These are phyloP conservation scores for Galerucella nymphaeae DNA, from an alignment of 2,888 invertebrate species.

Conservation along the genomic window DNA sequence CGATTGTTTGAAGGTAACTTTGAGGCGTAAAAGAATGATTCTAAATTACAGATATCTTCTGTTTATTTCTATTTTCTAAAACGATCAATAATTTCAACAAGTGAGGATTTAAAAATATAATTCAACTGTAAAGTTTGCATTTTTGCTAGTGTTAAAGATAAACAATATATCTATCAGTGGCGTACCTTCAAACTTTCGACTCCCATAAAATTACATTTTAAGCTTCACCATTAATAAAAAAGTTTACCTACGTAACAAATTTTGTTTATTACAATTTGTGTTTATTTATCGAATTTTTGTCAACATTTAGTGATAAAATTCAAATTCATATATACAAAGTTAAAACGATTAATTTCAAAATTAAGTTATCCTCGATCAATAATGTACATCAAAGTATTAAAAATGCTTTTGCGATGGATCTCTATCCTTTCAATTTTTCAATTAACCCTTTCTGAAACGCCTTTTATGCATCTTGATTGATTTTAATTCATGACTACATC, in stretches of 20 bases:
- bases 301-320: too few relatives aligned
- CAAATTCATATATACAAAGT: too few relatives aligned
- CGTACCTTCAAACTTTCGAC: too few relatives aligned
- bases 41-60: not conserved
- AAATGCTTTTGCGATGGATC: constrained; percentile 48
- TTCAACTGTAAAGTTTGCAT: too few relatives aligned
- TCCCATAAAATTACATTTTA: too few relatives aligned
- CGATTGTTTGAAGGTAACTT: not conserved
- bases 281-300: too few relatives aligned
- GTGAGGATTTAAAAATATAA: not conserved
- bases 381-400: constrained; percentile 40
- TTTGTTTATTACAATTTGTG: too few relatives aligned
- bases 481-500: not conserved
- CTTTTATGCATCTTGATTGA: constrained; percentile 12
- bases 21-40: not conserved
- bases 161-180: too few relatives aligned
- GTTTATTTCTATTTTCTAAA: not conserved
- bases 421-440: constrained; percentile 30
- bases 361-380: constrained; percentile 33
- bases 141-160: too few relatives aligned
- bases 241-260: too few relatives aligned
- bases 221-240: too few relatives aligned
- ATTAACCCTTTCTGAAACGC: constrained; percentile 20
- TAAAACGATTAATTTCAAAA: constrained; percentile 21
- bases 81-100: not conserved